Conservation (phyloP, 2,113 vertebrate genomes). For the Ameiurus melas region DNA sequence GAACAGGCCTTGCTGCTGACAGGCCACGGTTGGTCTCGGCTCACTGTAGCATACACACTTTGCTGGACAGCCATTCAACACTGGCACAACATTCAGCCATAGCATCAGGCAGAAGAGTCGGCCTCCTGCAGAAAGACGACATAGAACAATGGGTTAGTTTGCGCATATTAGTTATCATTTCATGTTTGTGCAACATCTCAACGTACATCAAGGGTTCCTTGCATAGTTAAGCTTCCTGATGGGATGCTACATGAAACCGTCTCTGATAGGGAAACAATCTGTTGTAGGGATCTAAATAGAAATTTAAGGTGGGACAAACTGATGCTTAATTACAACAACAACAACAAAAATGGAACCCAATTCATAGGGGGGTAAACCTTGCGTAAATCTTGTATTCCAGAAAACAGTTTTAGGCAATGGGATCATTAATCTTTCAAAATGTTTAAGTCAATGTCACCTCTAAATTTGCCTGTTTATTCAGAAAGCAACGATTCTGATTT, state of each 20-base stretch:
- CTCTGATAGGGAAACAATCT: background rate
- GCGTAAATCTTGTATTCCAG: background rate
- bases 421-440: background rate
- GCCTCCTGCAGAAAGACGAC: slow-evolving; percentile 76
- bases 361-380: background rate
- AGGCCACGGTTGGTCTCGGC: slow-evolving; percentile 90
- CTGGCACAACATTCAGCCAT: slow-evolving; percentile 84
- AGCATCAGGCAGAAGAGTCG: slow-evolving; percentile 89
- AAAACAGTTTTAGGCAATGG: background rate
- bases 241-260: background rate
- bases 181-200: background rate
- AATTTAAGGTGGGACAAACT: background rate
- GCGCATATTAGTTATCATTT: slow-evolving; percentile 5
- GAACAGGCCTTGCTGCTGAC: slow-evolving; percentile 93
- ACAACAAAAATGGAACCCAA: background rate
- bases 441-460: background rate
- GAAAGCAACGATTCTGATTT: background rate
- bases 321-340: background rate
- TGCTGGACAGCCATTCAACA: slow-evolving; percentile 83
- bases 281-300: background rate
- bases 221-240: background rate
- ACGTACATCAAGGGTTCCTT: background rate
- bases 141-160: slow-evolving; percentile 47
- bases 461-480: background rate
- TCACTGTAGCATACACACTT: slow-evolving; percentile 95